Base-by-base conservation (phyloP, 1,140 invertebrate species). In the Drosophila ambigua region DNA sequence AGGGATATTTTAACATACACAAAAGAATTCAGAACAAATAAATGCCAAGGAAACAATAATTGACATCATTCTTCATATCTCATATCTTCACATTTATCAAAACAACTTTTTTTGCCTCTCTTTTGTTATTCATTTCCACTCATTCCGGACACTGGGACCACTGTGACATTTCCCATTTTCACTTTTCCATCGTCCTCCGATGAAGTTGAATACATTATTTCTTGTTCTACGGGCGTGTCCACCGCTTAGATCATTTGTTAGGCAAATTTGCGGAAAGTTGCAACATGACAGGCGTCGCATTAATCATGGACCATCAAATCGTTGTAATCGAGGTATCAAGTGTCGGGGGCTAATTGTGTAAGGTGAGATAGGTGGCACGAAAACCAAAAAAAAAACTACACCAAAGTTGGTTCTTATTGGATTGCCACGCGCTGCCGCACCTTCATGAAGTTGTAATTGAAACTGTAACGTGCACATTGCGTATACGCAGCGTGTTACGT, bases 221-320 rank as follows among this genome's bases (percentile, higher is more conserved):
- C n/a, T 4, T 9, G 23, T 39, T 9, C 23, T 35, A 23, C 15
- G n/a, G 28, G 31, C 11, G 31, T 35, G 31, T 11, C 31, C 35
- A 20, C 15, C 16, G 44, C 28, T 52, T 13, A 51, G 51, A 53
- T 53, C 80, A 83, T 83, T 87, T 85, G 82, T 87, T 81, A 60
- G 69, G 69, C 81, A 81, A 87, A 85, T 87, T 84, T 77, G 55
- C 61, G 59, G 51, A 84, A 85, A 71, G 62, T 78, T 81, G 78
- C 75, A 64, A 69, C 82, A 71, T 46, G 73, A 82, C 73, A 75
- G 64, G 43, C 77, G 49, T 5, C 60, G 49, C 82, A 85, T 85
- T 85, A 87, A 85, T 87, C 82, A 85, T 82, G 65, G 62, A 24
- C 65, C 83, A 85, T 85, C 82, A 82, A 87, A 75, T 72, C 77